Evolutionary conservation across 1,140 invertebrate genomes (phyloP), one percentile per base, ranked within the genome.

Genomic region (Apis mellifera): DNA sequence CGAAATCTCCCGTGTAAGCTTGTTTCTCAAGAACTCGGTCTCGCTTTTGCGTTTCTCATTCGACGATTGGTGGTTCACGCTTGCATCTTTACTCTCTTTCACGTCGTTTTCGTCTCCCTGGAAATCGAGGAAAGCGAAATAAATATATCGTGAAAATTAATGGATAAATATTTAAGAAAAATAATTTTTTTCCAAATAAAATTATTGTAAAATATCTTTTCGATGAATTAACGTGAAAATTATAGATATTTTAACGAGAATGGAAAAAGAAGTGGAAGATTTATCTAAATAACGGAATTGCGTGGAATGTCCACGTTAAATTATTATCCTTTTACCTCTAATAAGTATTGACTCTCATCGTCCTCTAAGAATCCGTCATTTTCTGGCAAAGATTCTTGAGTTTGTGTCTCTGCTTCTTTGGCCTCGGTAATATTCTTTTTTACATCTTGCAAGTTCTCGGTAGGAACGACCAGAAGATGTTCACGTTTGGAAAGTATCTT

Each of bases 401-500:
- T 65, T 71, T 78, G 60, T 2, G 77, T 60, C 48, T 79, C 71
- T 19, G 65, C 62, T 17, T 64, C 54, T 0, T 75, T 73, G 12
- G 65, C 77, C 13, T 89, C 82, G 0, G 89, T 92, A 7, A 79
- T 76, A 48, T 92, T 91, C 26, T 78, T 85, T 7, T 77, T 59
- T 11, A 89, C 83, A 54, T 89, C 87, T 11, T 89, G 85, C 72
- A 89, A 70, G n/a, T 89, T 74, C n/a, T 23, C 70, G 13, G 87
- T 82, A 0, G 91, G 91, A 55, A 90, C 88, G 7, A 88, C 89
- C 9, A 92, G 89, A 64, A 93, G 73, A 60, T 93, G 91, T 19
- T 91, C 88, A 11, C 90, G 85, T 50, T 91, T 86, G 5, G 92
- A 85, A 2, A 93, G 83, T n/a, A 93, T 85, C 92, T 93, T 83